Base-by-base conservation (phyloP, 1,140 invertebrate genomes). In the Anadara kagoshimensis region DNA sequence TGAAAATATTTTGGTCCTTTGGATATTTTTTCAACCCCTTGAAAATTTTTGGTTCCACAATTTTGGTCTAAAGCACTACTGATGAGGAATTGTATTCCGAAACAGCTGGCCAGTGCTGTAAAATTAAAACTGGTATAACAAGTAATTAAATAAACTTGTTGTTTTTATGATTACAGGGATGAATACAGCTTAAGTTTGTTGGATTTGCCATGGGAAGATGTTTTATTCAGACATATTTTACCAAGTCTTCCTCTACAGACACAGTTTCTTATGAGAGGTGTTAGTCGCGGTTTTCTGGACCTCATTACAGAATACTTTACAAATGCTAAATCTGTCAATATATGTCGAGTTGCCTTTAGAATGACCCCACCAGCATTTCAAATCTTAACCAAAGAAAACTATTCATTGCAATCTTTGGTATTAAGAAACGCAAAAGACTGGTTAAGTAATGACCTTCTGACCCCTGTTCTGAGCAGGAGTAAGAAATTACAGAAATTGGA, bases 391-490 rank as follows among this genome's bases (percentile, higher is more conserved):
- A 53, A 69, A 26, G 66, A 82, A 11, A 81, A 78, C 70, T 49
- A 22, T 56, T 73, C 64, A 62, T 49, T 86, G 12, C 72, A 75
- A 36, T 57, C 70, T 36, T 41, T 89, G 16, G 80, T 82, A 44
- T 65, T 89, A 10, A 63, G 79, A n/a, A 84, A 85, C 75, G 84
- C 86, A 20, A 87, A 87, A 66, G 81, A 82, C 43, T 89, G 87
- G 87, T 63, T 89, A n/a, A 69, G 76, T 22, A 84, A 84, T 78
- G 72, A 65, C 10, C n/a, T 76, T n/a, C 65, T 89, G 5, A 67
- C 83, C 36, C 76, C 83, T 24, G 80, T 89, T 16, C 71, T 89
- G 11, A 58, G 76, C 16, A 75, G 64, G 11, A 88, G 87, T 75
- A 62, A 63, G 12, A 74, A 74, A 44, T 73, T 89, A 24, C 41